Evolutionary conservation across 2,888 invertebrate genomes (phyloP).

Genomic region (Ornithoptera alexandrae): DNA sequence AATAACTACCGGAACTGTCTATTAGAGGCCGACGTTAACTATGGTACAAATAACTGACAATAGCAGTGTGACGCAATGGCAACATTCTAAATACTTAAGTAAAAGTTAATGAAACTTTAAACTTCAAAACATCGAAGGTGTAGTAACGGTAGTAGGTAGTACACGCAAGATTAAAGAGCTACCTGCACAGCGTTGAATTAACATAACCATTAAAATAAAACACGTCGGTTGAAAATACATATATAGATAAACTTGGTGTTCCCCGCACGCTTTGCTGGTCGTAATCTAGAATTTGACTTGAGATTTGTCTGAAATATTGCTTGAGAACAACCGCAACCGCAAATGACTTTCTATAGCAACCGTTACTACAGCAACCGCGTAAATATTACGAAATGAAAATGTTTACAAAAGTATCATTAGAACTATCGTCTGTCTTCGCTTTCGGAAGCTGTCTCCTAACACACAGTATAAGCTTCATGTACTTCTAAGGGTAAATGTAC

Average conservation of each 20-base stretch:
- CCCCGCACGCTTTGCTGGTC: too few relatives aligned
- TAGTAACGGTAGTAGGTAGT: not conserved
- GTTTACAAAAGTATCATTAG: too few relatives aligned
- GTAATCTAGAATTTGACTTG: too few relatives aligned
- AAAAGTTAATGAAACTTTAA: conserved; percentile 22
- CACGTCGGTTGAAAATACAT: not conserved
- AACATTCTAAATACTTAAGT: conserved; percentile 21
- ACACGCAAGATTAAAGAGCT: not conserved
- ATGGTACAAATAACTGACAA: conserved; percentile 29
- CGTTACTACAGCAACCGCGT: too few relatives aligned
- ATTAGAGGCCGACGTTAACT: conserved; percentile 16
- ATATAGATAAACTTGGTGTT: not conserved
- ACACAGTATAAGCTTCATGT: too few relatives aligned
- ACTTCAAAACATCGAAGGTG: not conserved
- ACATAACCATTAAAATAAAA: not conserved
- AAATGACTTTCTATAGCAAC: too few relatives aligned
- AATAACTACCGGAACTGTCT: conserved; percentile 21
- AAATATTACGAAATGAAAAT: too few relatives aligned
- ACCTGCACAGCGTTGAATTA: not conserved
- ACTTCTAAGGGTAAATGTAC: too few relatives aligned
- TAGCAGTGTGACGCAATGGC: conserved; percentile 25
- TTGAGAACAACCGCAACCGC: too few relatives aligned
- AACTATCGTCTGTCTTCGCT: too few relatives aligned
- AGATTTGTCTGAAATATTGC: too few relatives aligned
- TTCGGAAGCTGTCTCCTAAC: too few relatives aligned